These are phyloP conservation scores for Peromyscus polionotus DNA, from an alignment of 2,113 vertebrate genomes.

Conservation along the genomic window DNA sequence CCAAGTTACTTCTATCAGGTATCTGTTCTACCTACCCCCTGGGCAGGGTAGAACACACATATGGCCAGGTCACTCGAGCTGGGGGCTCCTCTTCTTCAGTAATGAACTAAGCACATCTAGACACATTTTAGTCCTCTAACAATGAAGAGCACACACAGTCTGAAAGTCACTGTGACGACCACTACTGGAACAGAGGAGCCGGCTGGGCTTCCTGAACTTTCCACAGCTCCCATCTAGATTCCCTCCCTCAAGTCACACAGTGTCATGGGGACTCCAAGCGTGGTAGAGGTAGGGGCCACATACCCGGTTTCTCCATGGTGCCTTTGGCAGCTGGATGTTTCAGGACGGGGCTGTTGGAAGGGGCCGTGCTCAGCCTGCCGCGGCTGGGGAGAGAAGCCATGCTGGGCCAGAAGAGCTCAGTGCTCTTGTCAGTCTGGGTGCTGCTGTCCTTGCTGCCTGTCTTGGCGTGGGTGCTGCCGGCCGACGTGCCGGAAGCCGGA, in stretches of 20 bases:
- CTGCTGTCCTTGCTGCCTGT: slow-evolving; percentile 92
- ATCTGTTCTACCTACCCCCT: not conserved
- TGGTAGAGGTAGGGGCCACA: not conserved
- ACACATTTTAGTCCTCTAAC: not conserved
- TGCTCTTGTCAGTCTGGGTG: slow-evolving; percentile 90
- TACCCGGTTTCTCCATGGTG: slow-evolving; percentile 84
- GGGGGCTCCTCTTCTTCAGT: not conserved
- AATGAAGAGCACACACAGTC: not conserved
- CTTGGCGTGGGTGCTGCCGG: slow-evolving; percentile 86
- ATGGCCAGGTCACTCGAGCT: not conserved
- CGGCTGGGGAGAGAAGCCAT: slow-evolving; percentile 86
- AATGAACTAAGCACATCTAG: not conserved
- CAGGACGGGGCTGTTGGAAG: slow-evolving; percentile 84
- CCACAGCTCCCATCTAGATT: not conserved
- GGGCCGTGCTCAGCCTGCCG: slow-evolving; percentile 83
- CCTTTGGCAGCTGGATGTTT: slow-evolving; percentile 79
- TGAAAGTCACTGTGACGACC: not conserved
- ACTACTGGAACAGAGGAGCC: too few relatives aligned
- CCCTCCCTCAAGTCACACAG: not conserved
- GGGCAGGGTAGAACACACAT: not conserved
- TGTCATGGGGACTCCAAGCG: rapidly evolving
- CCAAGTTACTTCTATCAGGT: not conserved
- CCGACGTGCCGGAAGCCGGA: not conserved
- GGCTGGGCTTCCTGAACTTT: not conserved
- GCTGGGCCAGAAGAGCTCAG: slow-evolving; percentile 88